phyloP scores from a whole-genome alignment of 1,140 invertebrate genomes.

The Lanistes nyassanus region DNA sequence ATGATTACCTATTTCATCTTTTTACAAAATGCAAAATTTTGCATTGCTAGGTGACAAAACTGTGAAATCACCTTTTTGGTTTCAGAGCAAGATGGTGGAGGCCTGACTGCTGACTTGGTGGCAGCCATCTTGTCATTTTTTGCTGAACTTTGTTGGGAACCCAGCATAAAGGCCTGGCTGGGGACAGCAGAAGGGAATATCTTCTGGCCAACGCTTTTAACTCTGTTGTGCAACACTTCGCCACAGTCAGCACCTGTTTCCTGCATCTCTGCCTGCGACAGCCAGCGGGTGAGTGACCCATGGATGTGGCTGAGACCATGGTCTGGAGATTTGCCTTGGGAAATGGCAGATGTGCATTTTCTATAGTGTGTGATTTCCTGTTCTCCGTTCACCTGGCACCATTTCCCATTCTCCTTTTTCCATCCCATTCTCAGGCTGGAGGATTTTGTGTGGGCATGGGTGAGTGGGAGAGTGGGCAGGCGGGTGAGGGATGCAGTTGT shows the following conservation, averaged over 20 bases:
- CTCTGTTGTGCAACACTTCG: constrained; percentile 73
- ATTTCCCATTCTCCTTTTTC: too few relatives aligned
- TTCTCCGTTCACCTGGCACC: too few relatives aligned
- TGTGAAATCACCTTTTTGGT: constrained; percentile 7
- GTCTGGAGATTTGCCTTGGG: too few relatives aligned
- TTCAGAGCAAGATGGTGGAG: constrained; percentile 43
- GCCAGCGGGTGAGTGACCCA: neutral
- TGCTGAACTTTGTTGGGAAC: constrained; percentile 81
- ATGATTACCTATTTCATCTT: neutral
- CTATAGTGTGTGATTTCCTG: too few relatives aligned
- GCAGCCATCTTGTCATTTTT: constrained; percentile 81
- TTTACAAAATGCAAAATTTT: neutral
- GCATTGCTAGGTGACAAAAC: neutral
- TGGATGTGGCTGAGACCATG: neutral
- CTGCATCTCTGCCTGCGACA: neutral
- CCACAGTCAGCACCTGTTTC: constrained; percentile 15
- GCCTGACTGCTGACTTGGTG: constrained; percentile 61
- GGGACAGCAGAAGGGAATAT: constrained; percentile 79
- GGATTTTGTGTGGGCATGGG: too few relatives aligned
- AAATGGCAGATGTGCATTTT: too few relatives aligned
- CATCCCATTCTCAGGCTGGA: too few relatives aligned
- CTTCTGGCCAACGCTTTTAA: constrained; percentile 85
- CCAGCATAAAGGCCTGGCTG: constrained; percentile 86
- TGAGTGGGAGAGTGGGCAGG: too few relatives aligned
- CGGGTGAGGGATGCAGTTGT: too few relatives aligned